A percentile compares a stretch with the other conserved stretches of the same genome.
Conservation (phyloP, 1,140 invertebrate species). For the Ceratoteleas bidentatus region DNA sequence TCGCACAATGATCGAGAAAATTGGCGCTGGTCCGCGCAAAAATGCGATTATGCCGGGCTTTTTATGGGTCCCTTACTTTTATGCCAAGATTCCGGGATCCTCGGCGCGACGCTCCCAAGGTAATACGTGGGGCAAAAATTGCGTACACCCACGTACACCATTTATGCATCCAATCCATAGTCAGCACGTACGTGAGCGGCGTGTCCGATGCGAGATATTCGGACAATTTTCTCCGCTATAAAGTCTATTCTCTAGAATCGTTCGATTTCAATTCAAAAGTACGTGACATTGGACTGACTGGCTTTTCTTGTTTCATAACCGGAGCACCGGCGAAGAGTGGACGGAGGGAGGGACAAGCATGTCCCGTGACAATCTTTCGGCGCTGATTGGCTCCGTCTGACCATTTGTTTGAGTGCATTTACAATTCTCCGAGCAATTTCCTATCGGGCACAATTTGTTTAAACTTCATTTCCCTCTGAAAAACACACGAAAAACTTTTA, state of each 20-base stretch:
- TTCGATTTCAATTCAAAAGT: conserved; percentile 62
- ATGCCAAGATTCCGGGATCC: conserved; percentile 58
- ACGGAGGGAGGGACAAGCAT: conserved; percentile 12
- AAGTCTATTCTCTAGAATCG: conserved; percentile 63
- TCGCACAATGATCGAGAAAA: conserved; percentile 49
- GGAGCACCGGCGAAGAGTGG: conserved; percentile 19
- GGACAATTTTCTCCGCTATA: conserved; percentile 65
- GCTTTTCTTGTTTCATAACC: conserved; percentile 54
- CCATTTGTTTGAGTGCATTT: conserved; percentile 34
- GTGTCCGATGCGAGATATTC: conserved; percentile 65
- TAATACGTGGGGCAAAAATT: conserved; percentile 68
- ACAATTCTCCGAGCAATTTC: not conserved
- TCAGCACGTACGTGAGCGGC: conserved; percentile 68
- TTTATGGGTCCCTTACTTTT: conserved; percentile 54
- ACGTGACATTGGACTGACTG: conserved; percentile 58
- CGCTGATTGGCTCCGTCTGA: conserved; percentile 34
- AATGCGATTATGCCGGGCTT: conserved; percentile 56
- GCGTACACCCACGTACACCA: conserved; percentile 70
- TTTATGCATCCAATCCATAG: conserved; percentile 71
- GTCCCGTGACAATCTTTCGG: conserved; percentile 11
- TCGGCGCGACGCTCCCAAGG: conserved; percentile 46
- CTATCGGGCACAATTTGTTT: too few species aligned
- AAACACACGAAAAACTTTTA: too few species aligned
- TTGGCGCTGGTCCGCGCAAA: conserved; percentile 52
- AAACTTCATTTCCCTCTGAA: too few species aligned